Evolutionary conservation across 2,888 invertebrate genomes (phyloP), one percentile per base, ranked within the genome.

Genomic region (Philaethria dido): DNA sequence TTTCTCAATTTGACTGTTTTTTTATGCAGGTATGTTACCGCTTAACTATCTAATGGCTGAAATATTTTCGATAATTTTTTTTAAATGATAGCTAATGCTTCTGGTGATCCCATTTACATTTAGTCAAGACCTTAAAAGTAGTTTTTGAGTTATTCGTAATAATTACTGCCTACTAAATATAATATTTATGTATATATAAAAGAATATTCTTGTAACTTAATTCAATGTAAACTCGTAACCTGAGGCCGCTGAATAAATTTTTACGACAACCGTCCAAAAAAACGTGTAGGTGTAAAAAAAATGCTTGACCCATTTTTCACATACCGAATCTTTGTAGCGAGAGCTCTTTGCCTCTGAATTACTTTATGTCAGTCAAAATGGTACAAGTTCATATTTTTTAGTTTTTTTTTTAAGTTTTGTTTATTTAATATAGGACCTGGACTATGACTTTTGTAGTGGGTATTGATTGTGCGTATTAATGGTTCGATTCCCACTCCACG

Each of bases 251-350:
- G 18, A 50, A 50, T 48, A 39, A 45, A 25, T 55, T 62, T 50
- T 63, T 61, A 63, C 61, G 62, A 68, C 59, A 48, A 66, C 67
- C 66, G 52, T 62, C 60, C 62, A 69, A 66, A 64, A n/a, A 60
- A 42, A 29, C 55, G 55, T 62, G 50, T 44, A 18, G 61, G 60
- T 48, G 60, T 64, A 67, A 67, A 70, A 39, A 69, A 69, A 67
- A 36, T 48, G 65, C 73, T 70, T 72, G 73, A 73, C 73, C 72
- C 64, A 73, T 25, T 70, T 73, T 69, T 67, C 64, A 54, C 57
- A 16, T 63, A 63, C 64, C 62, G 69, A 73, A 70, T 70, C 72
- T 70, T 70, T 69, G 50, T 50, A 44, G 48, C 44, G 60, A 67
- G 73, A 39, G 71, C 66, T 54, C 71, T 69, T 57, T 54, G 39